phyloP scores from a whole-genome alignment of 2,797 vertebrate genomes.

The Acanthiza pusilla region DNA sequence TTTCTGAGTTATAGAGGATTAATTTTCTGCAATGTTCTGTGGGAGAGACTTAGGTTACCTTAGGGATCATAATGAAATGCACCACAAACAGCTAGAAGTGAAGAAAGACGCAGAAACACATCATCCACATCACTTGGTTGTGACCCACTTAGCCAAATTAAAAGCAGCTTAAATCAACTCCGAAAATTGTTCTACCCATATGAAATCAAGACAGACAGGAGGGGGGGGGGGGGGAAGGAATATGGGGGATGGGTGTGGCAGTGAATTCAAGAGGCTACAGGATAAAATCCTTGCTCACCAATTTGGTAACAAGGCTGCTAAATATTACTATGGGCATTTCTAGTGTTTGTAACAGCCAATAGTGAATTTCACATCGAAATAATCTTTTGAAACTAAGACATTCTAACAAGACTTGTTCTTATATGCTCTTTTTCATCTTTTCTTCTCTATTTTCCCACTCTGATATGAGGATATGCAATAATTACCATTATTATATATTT shows the following conservation, averaged over 20 bases:
- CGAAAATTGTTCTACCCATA: background rate
- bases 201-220: background rate
- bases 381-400: background rate
- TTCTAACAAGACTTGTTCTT: background rate
- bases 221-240: accelerated
- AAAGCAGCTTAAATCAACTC: background rate
- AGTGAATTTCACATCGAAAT: background rate
- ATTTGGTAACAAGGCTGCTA: background rate
- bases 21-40: background rate
- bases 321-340: background rate
- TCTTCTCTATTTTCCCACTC: background rate
- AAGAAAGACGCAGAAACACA: background rate
- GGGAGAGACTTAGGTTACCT: background rate
- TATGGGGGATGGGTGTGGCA: background rate
- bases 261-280: background rate
- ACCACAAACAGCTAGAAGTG: background rate
- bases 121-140: background rate
- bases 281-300: background rate
- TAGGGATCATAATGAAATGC: background rate
- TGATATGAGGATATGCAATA: background rate
- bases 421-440: background rate
- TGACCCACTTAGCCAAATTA: background rate
- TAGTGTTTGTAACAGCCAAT: background rate
- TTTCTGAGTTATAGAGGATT: background rate
- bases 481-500: background rate